Conservation (phyloP, 2,888 invertebrate genomes). For the Clusia tigrina region DNA sequence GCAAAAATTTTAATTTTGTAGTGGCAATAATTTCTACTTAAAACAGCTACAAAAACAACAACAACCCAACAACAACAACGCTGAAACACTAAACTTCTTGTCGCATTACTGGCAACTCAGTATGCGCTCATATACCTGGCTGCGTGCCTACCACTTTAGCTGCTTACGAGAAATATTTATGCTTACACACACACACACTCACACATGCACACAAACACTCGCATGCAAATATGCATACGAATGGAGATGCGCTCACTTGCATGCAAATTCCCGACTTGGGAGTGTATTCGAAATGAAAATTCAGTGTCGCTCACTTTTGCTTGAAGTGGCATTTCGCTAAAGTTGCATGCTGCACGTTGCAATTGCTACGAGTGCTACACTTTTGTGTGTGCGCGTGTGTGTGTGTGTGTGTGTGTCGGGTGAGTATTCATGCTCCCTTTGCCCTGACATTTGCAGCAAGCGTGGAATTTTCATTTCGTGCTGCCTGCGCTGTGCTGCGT, state of each 20-base stretch:
- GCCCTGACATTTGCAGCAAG: not conserved
- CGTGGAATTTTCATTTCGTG: not conserved
- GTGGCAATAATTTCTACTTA: too few relatives aligned
- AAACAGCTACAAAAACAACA: too few relatives aligned
- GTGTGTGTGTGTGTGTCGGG: too few relatives aligned
- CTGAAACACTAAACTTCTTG: too few relatives aligned
- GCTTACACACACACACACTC: not conserved
- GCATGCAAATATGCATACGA: too few relatives aligned
- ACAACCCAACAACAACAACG: too few relatives aligned
- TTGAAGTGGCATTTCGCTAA: not conserved
- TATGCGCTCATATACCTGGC: too few relatives aligned
- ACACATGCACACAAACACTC: not conserved
- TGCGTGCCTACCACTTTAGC: too few relatives aligned
- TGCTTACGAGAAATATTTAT: too few relatives aligned
- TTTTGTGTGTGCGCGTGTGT: too few relatives aligned
- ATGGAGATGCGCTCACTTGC: not conserved
- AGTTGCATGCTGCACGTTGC: not conserved
- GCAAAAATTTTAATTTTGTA: too few relatives aligned
- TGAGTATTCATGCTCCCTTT: not conserved
- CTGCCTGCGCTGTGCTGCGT: not conserved
- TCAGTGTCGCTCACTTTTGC: slow-evolving; percentile 2
- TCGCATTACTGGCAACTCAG: too few relatives aligned
- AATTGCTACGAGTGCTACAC: not conserved
- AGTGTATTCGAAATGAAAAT: slow-evolving; percentile 8
- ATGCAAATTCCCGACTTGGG: not conserved